Conservation (phyloP, 1,140 invertebrate species). For the Papilio machaon region DNA sequence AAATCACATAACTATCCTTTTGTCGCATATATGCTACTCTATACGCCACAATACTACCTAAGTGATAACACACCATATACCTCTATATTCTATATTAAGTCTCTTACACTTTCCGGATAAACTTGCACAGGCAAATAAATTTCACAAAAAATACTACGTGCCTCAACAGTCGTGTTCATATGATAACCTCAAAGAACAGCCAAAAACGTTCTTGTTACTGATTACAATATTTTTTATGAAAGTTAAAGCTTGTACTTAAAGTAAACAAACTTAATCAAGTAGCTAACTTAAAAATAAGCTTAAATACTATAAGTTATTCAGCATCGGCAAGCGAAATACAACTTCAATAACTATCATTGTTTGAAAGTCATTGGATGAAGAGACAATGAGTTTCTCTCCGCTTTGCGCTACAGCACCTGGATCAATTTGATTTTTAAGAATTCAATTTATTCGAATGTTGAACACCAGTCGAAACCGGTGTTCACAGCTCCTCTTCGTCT, state of each 20-base stretch:
- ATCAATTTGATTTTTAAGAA: slow-evolving; percentile 33
- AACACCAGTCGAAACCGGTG: slow-evolving; percentile 6
- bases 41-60: not conserved
- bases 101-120: not conserved
- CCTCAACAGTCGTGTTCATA: too few species aligned
- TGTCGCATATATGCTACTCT: not conserved
- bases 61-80: not conserved
- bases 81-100: not conserved
- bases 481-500: slow-evolving; percentile 33
- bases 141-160: not conserved
- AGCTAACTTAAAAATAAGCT: not conserved
- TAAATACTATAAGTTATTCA: not conserved
- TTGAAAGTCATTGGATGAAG: not conserved
- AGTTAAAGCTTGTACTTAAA: not conserved
- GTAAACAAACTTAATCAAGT: not conserved
- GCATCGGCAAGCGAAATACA: not conserved
- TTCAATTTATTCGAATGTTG: slow-evolving; percentile 33
- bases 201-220: too few species aligned
- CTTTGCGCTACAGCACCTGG: slow-evolving; percentile 1
- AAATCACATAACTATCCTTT: not conserved
- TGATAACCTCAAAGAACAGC: too few species aligned
- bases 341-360: slow-evolving; percentile 10
- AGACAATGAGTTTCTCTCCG: slow-evolving; percentile 11
- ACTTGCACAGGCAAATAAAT: too few species aligned
- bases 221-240: not conserved